Base-by-base conservation (phyloP, 2,888 invertebrate genomes). In the Cantharis flavilabris region DNA sequence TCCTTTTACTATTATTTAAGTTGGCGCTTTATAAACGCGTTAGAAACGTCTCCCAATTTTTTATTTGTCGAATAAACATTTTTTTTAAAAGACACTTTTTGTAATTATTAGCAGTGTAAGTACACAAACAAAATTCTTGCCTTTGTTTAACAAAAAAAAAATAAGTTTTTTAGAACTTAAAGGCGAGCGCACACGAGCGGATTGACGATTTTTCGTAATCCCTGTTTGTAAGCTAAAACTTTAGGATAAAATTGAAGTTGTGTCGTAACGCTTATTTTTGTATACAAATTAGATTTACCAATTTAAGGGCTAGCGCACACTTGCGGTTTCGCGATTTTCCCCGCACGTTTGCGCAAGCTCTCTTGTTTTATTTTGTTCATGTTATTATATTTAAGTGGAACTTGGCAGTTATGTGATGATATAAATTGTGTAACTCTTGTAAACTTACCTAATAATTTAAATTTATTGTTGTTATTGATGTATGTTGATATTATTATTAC, bases 381-480 rank as follows among this genome's bases (percentile, higher is more conserved):
- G 49, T 49, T 49, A 33, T 13, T 49, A n/a, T 49, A 49, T 49
- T 49, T 49, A 49, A n/a, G n/a, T n/a, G 49, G 49, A n/a, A 49
- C n/a, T 49, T 49, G 49, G 49, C 49, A 49, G 49, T 49, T 49
- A 49, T 49, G 49, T 49, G 49, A 49, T 49, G n/a, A 49, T 49
- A 49, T 49, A 49, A 49, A 49, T 49, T 49, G n/a, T 49, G n/a
- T 49, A 49, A 49, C 49, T 49, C n/a, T 49, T 49, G 49, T 49
- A 49, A 49, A 49, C 49, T 49, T 49, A 49, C n/a, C 49, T 49
- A 49, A 49, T 49, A 23, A 23, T 67, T 67, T 23, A 20, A 67
- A 67, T 67, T 67, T 67, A 67, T 67, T 67, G 65, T 67, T 67
- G 65, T 67, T 67, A 67, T 26, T 9, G 23, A 67, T 67, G 65